phyloP scores from a whole-genome alignment of 2,797 vertebrate genomes.

The Xerus rutilus region DNA sequence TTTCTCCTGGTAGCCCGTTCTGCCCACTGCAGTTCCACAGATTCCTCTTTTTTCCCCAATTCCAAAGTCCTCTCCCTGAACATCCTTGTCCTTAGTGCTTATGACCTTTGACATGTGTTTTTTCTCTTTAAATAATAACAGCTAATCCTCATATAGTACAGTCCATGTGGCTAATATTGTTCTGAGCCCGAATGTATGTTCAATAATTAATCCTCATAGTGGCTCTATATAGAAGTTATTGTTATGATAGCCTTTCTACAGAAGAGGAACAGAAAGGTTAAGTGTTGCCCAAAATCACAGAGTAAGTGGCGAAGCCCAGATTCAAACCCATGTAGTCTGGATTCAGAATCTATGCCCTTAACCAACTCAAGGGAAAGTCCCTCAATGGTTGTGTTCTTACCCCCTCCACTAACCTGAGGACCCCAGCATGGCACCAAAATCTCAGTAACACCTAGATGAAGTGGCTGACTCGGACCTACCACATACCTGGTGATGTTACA shows the following conservation, averaged over 20 bases:
- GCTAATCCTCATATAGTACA: neutral
- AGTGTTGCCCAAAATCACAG: neutral
- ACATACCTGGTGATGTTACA: neutral
- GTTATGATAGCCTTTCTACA: neutral
- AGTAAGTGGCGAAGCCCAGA: neutral
- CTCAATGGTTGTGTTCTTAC: neutral
- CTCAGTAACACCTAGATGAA: neutral
- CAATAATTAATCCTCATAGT: neutral
- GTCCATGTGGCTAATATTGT: neutral
- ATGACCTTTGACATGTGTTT: neutral
- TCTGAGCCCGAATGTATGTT: neutral
- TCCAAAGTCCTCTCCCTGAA: neutral
- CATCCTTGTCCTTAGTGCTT: neutral
- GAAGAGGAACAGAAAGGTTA: neutral
- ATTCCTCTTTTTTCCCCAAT: neutral
- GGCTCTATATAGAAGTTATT: neutral
- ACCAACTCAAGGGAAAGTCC: neutral
- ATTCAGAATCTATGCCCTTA: neutral
- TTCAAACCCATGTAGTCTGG: neutral
- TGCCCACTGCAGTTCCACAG: neutral
- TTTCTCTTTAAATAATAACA: neutral
- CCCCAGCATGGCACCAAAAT: neutral
- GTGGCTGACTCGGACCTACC: neutral
- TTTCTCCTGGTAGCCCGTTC: neutral
- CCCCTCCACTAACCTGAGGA: neutral